phyloP scores from a whole-genome alignment of 2,113 vertebrate species.

The Chaetodon trifascialis region DNA sequence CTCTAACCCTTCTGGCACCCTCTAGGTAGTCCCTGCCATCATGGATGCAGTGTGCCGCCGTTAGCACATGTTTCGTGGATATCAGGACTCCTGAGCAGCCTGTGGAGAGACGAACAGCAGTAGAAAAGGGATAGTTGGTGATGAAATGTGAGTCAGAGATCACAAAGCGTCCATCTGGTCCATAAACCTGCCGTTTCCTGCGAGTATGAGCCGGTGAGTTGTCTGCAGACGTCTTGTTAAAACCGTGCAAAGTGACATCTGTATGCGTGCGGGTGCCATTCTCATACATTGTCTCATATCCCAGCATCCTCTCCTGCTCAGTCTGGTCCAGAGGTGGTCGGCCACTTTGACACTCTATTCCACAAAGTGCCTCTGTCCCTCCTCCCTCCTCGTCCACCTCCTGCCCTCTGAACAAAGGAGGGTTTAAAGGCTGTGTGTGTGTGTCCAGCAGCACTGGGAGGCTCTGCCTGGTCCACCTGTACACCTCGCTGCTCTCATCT shows the following conservation, averaged over 20 bases:
- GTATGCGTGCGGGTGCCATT: slow-evolving; percentile 91
- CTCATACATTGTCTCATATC: slow-evolving; percentile 92
- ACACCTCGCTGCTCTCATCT: slow-evolving; percentile 70
- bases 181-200: slow-evolving; percentile 90
- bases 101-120: slow-evolving; percentile 91
- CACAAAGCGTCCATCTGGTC: slow-evolving; percentile 91
- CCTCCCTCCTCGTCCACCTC: slow-evolving; percentile 68
- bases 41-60: slow-evolving; percentile 94
- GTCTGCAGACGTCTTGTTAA: slow-evolving; percentile 23
- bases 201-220: slow-evolving; percentile 50
- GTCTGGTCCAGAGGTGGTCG: slow-evolving; percentile 79
- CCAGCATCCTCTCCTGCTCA: slow-evolving; percentile 89
- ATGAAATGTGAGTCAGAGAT: slow-evolving; percentile 89
- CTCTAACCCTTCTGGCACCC: slow-evolving; percentile 84
- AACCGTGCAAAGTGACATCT: slow-evolving; percentile 81
- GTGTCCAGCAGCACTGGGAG: slow-evolving; percentile 86
- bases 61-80: slow-evolving; percentile 90
- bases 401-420: slow-evolving; percentile 77
- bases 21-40: slow-evolving; percentile 89
- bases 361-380: slow-evolving; percentile 81
- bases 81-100: slow-evolving; percentile 93
- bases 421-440: slow-evolving; percentile 83
- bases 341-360: slow-evolving; percentile 90
- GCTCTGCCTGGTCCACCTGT: slow-evolving; percentile 85
- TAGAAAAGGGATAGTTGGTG: slow-evolving; percentile 91